These are phyloP conservation scores for Odontamblyopus lacepedii DNA, from an alignment of 2,797 vertebrate species.

Conservation along the genomic window DNA sequence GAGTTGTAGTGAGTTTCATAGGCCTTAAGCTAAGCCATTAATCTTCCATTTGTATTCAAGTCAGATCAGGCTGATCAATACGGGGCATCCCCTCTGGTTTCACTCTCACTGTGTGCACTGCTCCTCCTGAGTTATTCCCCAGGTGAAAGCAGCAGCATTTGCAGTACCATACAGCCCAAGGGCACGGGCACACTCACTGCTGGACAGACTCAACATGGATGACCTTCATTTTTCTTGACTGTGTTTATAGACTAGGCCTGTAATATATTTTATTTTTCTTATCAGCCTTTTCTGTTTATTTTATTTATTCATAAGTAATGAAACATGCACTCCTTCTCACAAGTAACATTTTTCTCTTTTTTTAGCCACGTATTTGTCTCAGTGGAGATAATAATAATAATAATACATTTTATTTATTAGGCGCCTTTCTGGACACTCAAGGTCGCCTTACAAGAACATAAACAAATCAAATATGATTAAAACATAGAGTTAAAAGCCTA, in stretches of 20 bases:
- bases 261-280: constrained; percentile 1
- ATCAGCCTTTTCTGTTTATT: too few species aligned
- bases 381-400: too few species aligned
- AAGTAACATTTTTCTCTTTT: neutral
- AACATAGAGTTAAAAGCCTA: too few species aligned
- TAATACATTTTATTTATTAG: too few species aligned
- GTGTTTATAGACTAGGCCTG: neutral
- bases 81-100: constrained; percentile 21
- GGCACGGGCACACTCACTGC: constrained; percentile 5
- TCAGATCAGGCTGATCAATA: constrained; percentile 30
- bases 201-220: neutral
- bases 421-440: too few species aligned
- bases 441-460: too few species aligned
- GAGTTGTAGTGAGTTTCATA: constrained; percentile 15
- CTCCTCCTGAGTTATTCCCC: constrained; percentile 12
- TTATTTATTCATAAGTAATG: too few species aligned
- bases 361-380: too few species aligned
- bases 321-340: too few species aligned
- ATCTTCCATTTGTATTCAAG: constrained; percentile 42
- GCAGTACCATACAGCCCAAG: neutral
- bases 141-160: neutral
- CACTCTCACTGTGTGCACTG: neutral
- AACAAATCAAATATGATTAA: too few species aligned
- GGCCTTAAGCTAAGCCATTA: constrained; percentile 21
- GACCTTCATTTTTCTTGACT: neutral